A percentile compares a stretch with the other conserved stretches of the same genome.
phyloP scores from a whole-genome alignment of 1,140 invertebrate genomes.

The Nebria ingens region DNA sequence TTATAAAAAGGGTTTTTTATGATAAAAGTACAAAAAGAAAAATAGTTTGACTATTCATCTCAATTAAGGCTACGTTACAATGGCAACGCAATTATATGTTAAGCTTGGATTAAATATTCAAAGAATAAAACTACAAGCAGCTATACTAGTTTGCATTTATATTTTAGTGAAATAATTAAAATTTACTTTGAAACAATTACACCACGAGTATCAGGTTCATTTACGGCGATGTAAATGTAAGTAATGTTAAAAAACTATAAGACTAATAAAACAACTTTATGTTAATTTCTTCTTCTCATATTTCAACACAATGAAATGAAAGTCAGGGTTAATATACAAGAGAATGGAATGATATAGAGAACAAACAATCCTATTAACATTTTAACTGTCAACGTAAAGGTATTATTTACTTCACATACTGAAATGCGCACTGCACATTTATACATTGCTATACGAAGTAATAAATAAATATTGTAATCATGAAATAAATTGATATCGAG shows the following conservation, averaged over 20 bases:
- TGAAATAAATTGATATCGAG: no score
- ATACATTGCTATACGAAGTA: no score
- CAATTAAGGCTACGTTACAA: no score
- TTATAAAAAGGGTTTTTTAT: no score
- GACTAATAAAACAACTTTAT: neutral
- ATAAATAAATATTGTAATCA: no score
- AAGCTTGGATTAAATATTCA: no score
- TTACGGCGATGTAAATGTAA: neutral
- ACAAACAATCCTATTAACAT: neutral
- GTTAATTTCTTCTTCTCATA: neutral
- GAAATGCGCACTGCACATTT: no score
- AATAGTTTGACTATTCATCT: no score
- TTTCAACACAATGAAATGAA: neutral
- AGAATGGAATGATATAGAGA: neutral
- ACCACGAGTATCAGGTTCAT: neutral
- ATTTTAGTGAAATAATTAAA: neutral
- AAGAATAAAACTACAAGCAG: no score
- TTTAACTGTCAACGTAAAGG: neutral
- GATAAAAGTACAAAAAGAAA: no score
- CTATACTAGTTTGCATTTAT: neutral
- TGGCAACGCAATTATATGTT: no score
- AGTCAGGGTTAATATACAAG: neutral
- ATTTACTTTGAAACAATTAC: neutral
- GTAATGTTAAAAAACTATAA: neutral
- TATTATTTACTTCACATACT: constrained; percentile 1